A percentile compares a stretch with the other conserved stretches of the same genome.
Evolutionary conservation across 2,888 invertebrate genomes (phyloP).

Genomic region (Drosophila mercatorum): DNA sequence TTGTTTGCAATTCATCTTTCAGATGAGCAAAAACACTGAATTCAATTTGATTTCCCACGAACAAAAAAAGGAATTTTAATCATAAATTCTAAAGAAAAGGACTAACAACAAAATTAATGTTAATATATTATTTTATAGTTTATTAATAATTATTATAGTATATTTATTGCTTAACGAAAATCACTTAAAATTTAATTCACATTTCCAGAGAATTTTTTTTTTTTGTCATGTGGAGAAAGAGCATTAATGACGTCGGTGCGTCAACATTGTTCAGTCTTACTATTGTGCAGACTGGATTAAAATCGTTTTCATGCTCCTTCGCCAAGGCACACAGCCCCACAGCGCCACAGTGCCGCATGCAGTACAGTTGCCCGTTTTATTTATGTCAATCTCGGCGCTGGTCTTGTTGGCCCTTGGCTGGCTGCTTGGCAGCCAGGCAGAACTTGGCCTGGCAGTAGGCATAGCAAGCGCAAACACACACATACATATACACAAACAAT

Average conservation of each 20-base stretch:
- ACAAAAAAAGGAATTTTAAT: too few species aligned
- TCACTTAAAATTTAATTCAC: too few species aligned
- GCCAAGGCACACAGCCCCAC: conserved; percentile 4
- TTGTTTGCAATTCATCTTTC: too few species aligned
- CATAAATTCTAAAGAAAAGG: too few species aligned
- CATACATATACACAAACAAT: background rate
- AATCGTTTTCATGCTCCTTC: conserved; percentile 67
- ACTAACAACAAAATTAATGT: too few species aligned
- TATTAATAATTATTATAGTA: too few species aligned
- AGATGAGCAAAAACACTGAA: too few species aligned
- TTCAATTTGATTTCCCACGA: too few species aligned
- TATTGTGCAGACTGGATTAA: conserved; percentile 45
- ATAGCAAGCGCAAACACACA: conserved; percentile 28
- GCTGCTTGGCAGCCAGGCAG: conserved; percentile 25
- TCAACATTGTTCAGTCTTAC: conserved; percentile 6
- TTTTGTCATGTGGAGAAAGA: too few species aligned
- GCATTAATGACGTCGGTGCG: conserved; percentile 27
- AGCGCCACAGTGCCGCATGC: conserved; percentile 6
- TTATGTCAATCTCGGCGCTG: conserved; percentile 67
- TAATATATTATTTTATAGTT: too few species aligned
- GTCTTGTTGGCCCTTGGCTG: conserved; percentile 42
- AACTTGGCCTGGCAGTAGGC: conserved; percentile 55
- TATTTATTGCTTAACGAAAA: too few species aligned
- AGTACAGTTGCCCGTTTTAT: conserved; percentile 62
- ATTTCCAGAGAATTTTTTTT: too few species aligned